These are phyloP conservation scores for Propithecus coquereli DNA, from an alignment of 2,113 vertebrate species.

Conservation along the genomic window DNA sequence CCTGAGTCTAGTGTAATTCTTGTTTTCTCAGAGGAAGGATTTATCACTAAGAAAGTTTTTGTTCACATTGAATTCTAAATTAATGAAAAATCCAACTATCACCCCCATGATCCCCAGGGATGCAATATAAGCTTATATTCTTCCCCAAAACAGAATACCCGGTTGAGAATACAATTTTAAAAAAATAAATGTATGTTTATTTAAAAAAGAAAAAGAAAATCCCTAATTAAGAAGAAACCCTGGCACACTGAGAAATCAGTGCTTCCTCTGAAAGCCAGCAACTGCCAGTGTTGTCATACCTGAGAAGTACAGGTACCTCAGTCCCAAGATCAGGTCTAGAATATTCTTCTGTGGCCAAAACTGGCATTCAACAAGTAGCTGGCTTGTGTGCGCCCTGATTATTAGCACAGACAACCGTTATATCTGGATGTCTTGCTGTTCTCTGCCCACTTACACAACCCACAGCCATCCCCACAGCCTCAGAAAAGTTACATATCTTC, in stretches of 20 bases:
- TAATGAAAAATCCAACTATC: not conserved
- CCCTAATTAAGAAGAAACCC: not conserved
- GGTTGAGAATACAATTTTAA: constrained; percentile 77
- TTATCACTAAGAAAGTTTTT: not conserved
- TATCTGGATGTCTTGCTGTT: not conserved
- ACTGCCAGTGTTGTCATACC: not conserved
- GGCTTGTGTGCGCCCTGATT: not conserved
- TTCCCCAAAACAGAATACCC: constrained; percentile 86
- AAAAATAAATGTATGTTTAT: constrained; percentile 50
- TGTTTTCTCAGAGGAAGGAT: constrained; percentile 13
- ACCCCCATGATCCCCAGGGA: not conserved
- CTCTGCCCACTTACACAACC: not conserved
- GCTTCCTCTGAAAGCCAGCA: not conserved
- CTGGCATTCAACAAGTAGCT: not conserved
- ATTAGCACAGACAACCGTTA: not conserved
- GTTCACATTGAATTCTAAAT: not conserved
- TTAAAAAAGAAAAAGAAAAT: constrained; percentile 16
- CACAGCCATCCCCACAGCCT: not conserved
- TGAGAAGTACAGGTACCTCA: not conserved
- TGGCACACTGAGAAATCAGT: not conserved
- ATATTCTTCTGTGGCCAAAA: not conserved
- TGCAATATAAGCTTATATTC: constrained; percentile 15
- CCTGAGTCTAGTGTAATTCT: not conserved
- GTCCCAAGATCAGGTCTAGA: not conserved
- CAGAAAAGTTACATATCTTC: constrained; percentile 91